Evolutionary conservation across 53 echinoderm and acorn worm species (phyloP).

Genomic region (Echinarachnius parma): DNA sequence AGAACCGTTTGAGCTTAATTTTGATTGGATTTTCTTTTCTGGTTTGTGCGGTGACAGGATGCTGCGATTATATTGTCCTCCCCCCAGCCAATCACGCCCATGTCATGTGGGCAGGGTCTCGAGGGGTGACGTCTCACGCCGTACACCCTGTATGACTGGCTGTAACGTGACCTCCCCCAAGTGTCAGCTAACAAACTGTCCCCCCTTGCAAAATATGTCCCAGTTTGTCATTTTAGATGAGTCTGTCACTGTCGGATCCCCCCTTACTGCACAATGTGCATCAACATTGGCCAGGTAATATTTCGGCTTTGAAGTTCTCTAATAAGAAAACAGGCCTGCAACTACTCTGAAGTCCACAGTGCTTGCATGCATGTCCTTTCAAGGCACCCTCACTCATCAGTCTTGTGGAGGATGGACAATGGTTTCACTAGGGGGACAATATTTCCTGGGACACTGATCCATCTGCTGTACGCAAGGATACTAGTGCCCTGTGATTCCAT

Average conservation of each 20-base stretch:
- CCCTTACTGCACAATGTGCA: too few species aligned
- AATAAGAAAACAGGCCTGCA: too few species aligned
- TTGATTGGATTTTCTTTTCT: too few species aligned
- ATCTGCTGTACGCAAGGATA: background rate
- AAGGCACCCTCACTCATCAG: background rate
- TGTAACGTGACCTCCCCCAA: conserved; percentile 36
- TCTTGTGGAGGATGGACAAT: background rate
- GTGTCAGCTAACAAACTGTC: background rate
- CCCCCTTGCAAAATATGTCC: too few species aligned
- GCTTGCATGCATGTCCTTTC: background rate
- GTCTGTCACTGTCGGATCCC: too few species aligned
- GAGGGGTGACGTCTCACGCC: conserved; percentile 27
- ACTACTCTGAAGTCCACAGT: too few species aligned
- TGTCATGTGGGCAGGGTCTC: conserved; percentile 40
- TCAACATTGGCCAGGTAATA: too few species aligned
- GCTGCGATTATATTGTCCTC: conserved; percentile 24
- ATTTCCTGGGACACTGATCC: background rate
- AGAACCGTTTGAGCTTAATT: too few species aligned
- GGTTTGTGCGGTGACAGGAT: too few species aligned
- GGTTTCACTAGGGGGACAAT: background rate
- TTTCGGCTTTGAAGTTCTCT: too few species aligned
- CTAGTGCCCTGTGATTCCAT: too few species aligned
- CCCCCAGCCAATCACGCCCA: conserved; percentile 39
- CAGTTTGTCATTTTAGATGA: too few species aligned
- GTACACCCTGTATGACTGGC: conserved; percentile 32